These are phyloP conservation scores for Oncorhynchus nerka DNA, from an alignment of 2,113 vertebrate species.

Conservation along the genomic window DNA sequence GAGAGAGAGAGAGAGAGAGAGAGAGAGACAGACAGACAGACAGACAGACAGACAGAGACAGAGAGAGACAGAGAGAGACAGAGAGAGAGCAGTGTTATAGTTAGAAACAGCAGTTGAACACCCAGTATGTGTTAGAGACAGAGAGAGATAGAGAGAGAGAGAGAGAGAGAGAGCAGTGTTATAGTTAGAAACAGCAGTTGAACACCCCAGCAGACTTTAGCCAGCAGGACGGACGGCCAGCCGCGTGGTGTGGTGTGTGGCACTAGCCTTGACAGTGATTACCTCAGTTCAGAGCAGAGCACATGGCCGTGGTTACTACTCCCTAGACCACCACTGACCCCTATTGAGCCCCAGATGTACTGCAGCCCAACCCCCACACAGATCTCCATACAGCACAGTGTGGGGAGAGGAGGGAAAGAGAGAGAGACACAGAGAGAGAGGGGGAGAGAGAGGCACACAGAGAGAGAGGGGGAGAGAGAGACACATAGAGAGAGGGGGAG, in stretches of 20 bases:
- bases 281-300: neutral
- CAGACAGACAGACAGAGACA: too few species aligned
- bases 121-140: too few species aligned
- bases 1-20: too few species aligned
- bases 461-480: rapidly evolving
- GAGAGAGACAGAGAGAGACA: too few species aligned
- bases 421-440: too few species aligned
- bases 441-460: rapidly evolving
- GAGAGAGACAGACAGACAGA: too few species aligned
- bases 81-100: too few species aligned
- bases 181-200: neutral
- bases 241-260: neutral
- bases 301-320: neutral
- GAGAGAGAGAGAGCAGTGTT: too few species aligned
- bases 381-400: neutral
- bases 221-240: neutral
- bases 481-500: rapidly evolving
- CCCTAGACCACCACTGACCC: neutral
- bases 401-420: neutral
- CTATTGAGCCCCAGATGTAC: neutral
- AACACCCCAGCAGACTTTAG: neutral
- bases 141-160: too few species aligned
- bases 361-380: neutral
- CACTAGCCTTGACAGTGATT: neutral
- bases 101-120: too few species aligned